These are phyloP conservation scores for Trypoxylon attenuatum DNA, from an alignment of 2,888 invertebrate species.

Conservation along the genomic window DNA sequence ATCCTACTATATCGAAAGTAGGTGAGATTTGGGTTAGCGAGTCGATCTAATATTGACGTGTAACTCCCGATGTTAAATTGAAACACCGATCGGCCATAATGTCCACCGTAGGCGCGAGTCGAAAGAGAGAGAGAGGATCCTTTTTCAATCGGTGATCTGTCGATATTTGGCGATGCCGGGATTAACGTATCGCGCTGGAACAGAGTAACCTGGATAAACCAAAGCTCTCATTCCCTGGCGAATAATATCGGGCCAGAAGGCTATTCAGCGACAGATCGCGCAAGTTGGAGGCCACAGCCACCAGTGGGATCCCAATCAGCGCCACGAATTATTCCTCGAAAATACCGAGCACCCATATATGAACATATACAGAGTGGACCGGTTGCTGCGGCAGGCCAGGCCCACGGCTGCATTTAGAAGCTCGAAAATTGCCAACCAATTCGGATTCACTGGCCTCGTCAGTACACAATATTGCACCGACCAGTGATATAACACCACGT, in stretches of 20 bases:
- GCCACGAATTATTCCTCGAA: slow-evolving; percentile 1
- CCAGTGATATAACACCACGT: slow-evolving; percentile 47
- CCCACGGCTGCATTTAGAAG: too few relatives aligned
- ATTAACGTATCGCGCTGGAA: slow-evolving; percentile 18
- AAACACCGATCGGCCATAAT: slow-evolving; percentile 20
- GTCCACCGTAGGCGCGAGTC: slow-evolving; percentile 1
- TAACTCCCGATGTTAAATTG: slow-evolving; percentile 14
- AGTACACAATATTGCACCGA: too few relatives aligned
- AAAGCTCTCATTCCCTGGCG: neutral
- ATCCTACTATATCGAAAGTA: neutral
- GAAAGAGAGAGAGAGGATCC: neutral
- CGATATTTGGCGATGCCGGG: slow-evolving; percentile 20
- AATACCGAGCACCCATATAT: neutral
- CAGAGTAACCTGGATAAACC: slow-evolving; percentile 1
- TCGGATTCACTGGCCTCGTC: too few relatives aligned
- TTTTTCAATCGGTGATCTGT: slow-evolving; percentile 13
- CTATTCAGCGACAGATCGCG: neutral
- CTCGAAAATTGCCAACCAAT: too few relatives aligned
- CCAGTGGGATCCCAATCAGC: neutral
- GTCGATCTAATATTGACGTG: slow-evolving; percentile 15
- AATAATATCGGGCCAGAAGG: slow-evolving; percentile 1
- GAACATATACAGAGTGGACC: too few relatives aligned
- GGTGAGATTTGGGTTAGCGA: slow-evolving; percentile 8
- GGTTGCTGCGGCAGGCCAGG: too few relatives aligned
- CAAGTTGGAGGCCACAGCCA: neutral